phyloP scores from a whole-genome alignment of 2,888 invertebrate genomes.

The Acanthosepion lycidas region DNA sequence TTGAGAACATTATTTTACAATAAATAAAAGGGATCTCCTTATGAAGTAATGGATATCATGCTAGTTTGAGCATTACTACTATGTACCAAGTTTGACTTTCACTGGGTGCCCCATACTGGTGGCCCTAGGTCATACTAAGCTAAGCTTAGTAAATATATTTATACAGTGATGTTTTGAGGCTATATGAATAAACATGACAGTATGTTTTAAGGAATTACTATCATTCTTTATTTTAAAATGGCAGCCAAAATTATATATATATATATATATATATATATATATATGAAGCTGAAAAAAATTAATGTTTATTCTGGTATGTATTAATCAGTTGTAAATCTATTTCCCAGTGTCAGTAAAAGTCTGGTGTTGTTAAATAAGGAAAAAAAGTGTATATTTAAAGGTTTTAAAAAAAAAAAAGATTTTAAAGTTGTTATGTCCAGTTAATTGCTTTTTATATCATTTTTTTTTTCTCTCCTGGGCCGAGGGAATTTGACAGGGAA shows the following conservation, averaged over 20 bases:
- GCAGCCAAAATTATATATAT: background rate
- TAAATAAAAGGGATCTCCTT: too few relatives aligned
- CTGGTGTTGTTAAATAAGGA: background rate
- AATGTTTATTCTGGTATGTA: background rate
- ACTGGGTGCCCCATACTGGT: too few relatives aligned
- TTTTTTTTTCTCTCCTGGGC: background rate
- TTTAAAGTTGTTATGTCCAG: background rate
- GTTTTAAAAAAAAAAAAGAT: background rate
- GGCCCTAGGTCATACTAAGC: too few relatives aligned
- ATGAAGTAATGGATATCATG: too few relatives aligned
- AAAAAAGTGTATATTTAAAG: background rate
- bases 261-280: background rate
- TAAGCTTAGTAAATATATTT: too few relatives aligned
- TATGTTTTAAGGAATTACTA: background rate
- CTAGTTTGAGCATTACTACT: too few relatives aligned
- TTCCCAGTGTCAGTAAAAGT: background rate
- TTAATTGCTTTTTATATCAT: background rate
- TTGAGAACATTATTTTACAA: too few relatives aligned
- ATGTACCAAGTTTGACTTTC: background rate
- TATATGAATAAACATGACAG: too few relatives aligned
- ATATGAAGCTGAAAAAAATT: background rate
- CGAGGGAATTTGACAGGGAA: background rate
- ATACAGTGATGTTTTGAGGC: too few relatives aligned
- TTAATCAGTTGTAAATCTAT: background rate
- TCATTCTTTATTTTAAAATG: background rate